A percentile compares a stretch with the other conserved stretches of the same genome.
Evolutionary conservation across 2,797 vertebrate species (phyloP).

Genomic region (Poliocrania exsul): DNA sequence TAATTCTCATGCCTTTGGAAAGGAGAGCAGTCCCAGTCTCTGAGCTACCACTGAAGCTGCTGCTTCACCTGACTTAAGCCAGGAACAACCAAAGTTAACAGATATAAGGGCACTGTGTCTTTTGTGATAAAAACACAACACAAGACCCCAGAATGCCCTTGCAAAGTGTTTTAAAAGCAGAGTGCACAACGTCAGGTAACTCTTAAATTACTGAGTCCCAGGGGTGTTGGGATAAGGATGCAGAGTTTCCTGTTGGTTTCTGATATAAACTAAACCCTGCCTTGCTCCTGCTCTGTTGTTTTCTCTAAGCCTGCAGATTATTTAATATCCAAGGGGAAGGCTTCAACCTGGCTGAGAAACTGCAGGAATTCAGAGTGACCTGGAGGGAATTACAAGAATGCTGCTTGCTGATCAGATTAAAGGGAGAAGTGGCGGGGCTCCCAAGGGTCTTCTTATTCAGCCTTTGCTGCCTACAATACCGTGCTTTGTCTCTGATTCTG

Average conservation of each 20-base stretch:
- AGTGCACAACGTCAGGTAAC: neutral
- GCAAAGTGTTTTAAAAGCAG: neutral
- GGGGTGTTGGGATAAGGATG: neutral
- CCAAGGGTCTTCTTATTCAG: conserved; percentile 69
- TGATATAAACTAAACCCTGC: neutral
- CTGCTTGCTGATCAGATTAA: conserved; percentile 68
- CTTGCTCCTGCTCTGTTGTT: neutral
- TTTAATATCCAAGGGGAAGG: conserved; percentile 57
- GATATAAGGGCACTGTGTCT: rapidly evolving
- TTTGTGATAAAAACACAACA: neutral
- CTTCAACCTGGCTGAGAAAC: conserved; percentile 70
- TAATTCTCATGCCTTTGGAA: neutral
- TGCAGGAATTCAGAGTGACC: conserved; percentile 67
- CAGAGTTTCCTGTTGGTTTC: conserved; percentile 22
- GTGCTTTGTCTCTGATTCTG: conserved; percentile 57
- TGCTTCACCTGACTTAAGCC: neutral
- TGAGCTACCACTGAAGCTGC: neutral
- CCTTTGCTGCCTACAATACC: conserved; percentile 49
- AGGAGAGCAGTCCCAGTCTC: neutral
- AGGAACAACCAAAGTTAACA: neutral
- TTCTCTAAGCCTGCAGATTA: conserved; percentile 46
- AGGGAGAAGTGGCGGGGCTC: conserved; percentile 56
- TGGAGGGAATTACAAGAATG: conserved; percentile 71
- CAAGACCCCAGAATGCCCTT: neutral
- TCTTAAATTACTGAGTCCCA: neutral